These are phyloP conservation scores for Chroicocephalus ridibundus DNA, from an alignment of 2,113 vertebrate species.

Conservation along the genomic window DNA sequence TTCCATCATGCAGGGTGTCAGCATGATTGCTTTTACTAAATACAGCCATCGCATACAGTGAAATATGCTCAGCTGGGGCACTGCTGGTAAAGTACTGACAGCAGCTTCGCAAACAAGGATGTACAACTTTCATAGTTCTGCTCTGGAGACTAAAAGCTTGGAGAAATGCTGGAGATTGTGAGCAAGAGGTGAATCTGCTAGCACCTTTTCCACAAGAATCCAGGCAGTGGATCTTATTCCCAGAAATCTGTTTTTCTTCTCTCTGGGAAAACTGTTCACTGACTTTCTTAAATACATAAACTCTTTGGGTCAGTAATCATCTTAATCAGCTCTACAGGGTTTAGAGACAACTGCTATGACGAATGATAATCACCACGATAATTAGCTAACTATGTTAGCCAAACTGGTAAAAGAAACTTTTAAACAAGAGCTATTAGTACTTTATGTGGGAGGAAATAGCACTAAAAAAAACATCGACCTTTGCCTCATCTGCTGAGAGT, in stretches of 20 bases:
- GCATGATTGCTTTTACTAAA: slow-evolving; percentile 32
- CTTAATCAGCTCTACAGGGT: not conserved
- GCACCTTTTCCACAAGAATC: not conserved
- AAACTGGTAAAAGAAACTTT: not conserved
- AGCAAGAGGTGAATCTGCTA: not conserved
- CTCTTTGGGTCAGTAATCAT: not conserved
- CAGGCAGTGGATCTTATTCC: not conserved
- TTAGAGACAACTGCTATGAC: not conserved
- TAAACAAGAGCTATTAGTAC: not conserved
- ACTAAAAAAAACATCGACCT: not conserved
- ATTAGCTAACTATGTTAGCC: not conserved
- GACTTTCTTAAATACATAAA: not conserved
- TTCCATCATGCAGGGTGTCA: slow-evolving; percentile 50
- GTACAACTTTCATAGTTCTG: slow-evolving; percentile 33
- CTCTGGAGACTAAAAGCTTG: not conserved
- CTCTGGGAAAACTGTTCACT: not conserved
- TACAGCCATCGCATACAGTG: not conserved
- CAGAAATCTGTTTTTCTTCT: not conserved
- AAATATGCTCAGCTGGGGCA: slow-evolving; percentile 26
- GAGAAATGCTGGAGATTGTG: not conserved
- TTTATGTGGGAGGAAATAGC: not conserved
- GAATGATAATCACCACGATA: not conserved
- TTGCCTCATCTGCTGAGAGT: not conserved
- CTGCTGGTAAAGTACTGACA: slow-evolving; percentile 13
- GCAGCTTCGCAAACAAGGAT: not conserved